Evolutionary conservation across 2,888 invertebrate genomes (phyloP), one percentile per base, ranked within the genome.

Genomic region (Apamea monoglypha): DNA sequence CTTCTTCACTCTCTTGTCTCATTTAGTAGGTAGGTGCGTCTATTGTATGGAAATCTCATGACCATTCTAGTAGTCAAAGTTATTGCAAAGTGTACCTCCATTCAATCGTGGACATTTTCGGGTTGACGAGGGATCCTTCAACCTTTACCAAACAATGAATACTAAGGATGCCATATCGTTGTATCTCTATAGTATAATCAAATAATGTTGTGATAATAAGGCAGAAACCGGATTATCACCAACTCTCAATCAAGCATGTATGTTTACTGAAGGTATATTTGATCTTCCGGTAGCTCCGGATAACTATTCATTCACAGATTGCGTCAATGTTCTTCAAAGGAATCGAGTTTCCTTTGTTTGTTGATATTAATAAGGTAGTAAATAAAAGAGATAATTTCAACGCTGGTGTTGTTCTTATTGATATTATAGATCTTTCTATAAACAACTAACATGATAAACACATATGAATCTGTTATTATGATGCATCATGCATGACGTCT

Each of bases 181-280:
- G 32, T 21, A 21, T n/a, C n/a, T 18, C 21, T 40, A 56, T 36
- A 8, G 25, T 73, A 18, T 75, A 56, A 25, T 53, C 8, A n/a
- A 50, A 56, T 56, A 69, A 63, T 25, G 8, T 44, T 29, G 78
- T 78, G 53, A 64, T 32, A 47, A 12, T 1, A n/a, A 7, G 47
- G 25, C 56, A 63, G 14, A 68, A 63, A 76, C 61, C 53, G 16
- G 18, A 64, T 76, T 61, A 66, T 18, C 32, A 25, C 29, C 64
- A 53, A 74, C 29, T 16, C n/a, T 68, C 67, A 84, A 74, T 83
- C 80, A 76, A 71, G 64, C 47, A 25, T 71, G 53, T 67, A 63
- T 78, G 47, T 72, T 53, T 50, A 61, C 18, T 47, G 66, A 74
- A 69, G 40, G n/a, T 36, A 56, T 71, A 56, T 74, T 74, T 74